Evolutionary conservation across 2,797 vertebrate genomes (phyloP), one percentile per base, ranked within the genome.

Genomic region (Rallus crepitans): DNA sequence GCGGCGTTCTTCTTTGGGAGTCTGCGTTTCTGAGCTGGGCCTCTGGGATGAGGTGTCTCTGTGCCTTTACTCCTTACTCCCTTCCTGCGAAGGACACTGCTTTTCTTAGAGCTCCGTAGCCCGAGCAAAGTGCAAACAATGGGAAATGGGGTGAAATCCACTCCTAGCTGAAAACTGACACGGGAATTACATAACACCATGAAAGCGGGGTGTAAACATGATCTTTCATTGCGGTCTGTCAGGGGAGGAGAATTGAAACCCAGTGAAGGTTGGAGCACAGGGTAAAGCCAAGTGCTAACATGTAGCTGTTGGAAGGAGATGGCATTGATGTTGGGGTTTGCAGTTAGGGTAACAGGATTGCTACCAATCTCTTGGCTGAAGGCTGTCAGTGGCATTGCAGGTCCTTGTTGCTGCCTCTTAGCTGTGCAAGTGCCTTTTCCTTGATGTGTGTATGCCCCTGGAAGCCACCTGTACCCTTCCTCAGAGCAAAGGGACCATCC

Each of bases 241-340:
- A 1, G 27, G 40, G 52, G 65, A 9, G 27, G 12, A 27, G 66
- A 42, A n/a, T 6, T 15, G 42, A 40, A 75, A 42, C 31, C 30
- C 35, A 40, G 35, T 27, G 28, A 11, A 2, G 63, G 12, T 66
- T 14, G 9, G 52, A 33, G 39, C 1, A 0, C 12, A 21, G 33
- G 1, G 0, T 8, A 25, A 17, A 0, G 21, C 47, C 21, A 23
- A 23, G 47, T 6, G 21, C 47, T 23, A 0, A 5, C 12, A 15
- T 21, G 47, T 6, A 4, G 35, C 83, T 39, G 60, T 4, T 19
- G 68, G 63, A 39, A 39, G 39, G 12, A 15, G 35, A 52, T 28
- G 25, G 35, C 1, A 2, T 15, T 20, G 35, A 15, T 65, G 71
- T 31, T 71, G 33, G 12, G 2, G 0, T 33, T 68, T 8, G 0